Base-by-base conservation (phyloP, 2,113 vertebrate species). In the Apodemus speciosus region DNA sequence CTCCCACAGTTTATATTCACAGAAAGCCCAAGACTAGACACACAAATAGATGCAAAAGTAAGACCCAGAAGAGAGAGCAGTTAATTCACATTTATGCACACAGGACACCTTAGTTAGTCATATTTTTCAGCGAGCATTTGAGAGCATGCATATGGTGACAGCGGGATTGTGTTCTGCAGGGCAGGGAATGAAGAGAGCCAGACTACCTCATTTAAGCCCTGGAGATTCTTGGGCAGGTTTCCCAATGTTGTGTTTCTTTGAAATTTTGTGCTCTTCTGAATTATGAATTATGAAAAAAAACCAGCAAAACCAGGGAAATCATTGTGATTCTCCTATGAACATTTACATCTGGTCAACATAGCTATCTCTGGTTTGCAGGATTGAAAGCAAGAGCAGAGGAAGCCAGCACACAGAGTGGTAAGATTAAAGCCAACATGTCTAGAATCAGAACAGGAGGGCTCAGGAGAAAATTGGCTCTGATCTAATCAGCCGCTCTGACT, bases 191-290 rank as follows among this genome's bases (percentile, higher is more conserved):
- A 49, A 3, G n/a, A 4, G 38, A 27, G 69, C 10, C 15, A 77
- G 77, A 68, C 30, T 64, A 56, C 40, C 9, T 93, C 32, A 49
- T 64, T 46, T n/a, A 83, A 69, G 71, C 8, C 60, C 49, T 72
- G 79, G 46, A 76, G 83, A 35, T 85, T 85, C 68, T 77, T 90
- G 46, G 16, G 38, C 88, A 95, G 40, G 6, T 27, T 72, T 94
- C 75, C 56, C 40, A 49, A 72, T 9, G 9, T 25, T 75, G 5
- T 62, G 43, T 89, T 88, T 95, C 77, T 95, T 69, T 20, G 89
- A 38, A 87, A 83, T 58, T 60, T 14, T 60, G 7, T 71, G 27
- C 43, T 91, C 90, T 94, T n/a, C 46, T 85, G 38, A 80, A 84
- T 77, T 21, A 16, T 60, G 43, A 87, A 62, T 79, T 21, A 84